Evolutionary conservation across 2,888 invertebrate species (phyloP).

Genomic region (Mystacides longicornis): DNA sequence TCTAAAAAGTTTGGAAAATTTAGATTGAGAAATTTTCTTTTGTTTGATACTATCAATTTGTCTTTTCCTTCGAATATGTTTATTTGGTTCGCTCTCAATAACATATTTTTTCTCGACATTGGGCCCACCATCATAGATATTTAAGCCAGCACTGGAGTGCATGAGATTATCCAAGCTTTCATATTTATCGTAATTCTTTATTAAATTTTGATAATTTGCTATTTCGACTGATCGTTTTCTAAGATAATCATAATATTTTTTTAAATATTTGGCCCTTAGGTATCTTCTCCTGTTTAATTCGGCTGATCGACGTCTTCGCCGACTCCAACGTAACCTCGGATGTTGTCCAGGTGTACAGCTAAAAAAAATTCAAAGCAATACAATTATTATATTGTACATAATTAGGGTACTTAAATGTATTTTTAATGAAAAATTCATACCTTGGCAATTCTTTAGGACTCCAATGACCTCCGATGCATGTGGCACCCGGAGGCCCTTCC

Average conservation of each 20-base stretch:
- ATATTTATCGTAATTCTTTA: conserved; percentile 11
- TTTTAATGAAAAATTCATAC: conserved; percentile 33
- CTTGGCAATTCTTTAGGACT: conserved; percentile 80
- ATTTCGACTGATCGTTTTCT: conserved; percentile 29
- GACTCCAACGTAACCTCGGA: conserved; percentile 76
- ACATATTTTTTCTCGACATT: too few relatives aligned
- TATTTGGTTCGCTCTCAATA: too few relatives aligned
- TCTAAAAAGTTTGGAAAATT: conserved; percentile 2
- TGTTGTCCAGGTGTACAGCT: conserved; percentile 80
- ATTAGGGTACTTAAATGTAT: neutral
- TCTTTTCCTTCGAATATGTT: conserved; percentile 10
- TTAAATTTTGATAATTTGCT: conserved; percentile 15
- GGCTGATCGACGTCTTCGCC: conserved; percentile 51
- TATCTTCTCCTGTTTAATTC: conserved; percentile 38
- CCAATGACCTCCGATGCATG: conserved; percentile 92
- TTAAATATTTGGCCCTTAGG: conserved; percentile 38
- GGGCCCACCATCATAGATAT: neutral
- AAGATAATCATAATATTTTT: conserved; percentile 41
- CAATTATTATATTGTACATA: neutral
- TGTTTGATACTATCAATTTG: neutral
- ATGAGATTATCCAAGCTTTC: neutral
- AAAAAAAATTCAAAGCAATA: conserved; percentile 9
- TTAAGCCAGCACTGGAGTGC: neutral
- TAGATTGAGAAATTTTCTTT: neutral
- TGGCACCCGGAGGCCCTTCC: conserved; percentile 87